phyloP scores from a whole-genome alignment of 2,888 invertebrate species.

The Sminthurides aquaticus region DNA sequence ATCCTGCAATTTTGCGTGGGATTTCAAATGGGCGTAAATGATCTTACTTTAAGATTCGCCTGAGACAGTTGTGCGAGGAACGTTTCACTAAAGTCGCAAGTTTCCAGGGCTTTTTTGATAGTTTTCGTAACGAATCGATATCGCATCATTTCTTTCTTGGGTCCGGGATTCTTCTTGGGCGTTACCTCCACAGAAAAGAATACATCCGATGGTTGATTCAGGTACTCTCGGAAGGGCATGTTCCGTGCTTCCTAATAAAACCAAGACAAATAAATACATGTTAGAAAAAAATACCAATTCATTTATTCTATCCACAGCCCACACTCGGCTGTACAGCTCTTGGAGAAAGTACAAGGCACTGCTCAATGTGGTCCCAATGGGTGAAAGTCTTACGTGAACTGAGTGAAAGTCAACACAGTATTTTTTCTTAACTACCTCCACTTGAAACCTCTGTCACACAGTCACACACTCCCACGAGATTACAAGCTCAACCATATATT shows the following conservation, averaged over 20 bases:
- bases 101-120: conserved; percentile 37
- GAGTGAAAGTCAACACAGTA: neutral
- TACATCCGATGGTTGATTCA: conserved; percentile 45
- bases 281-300: neutral
- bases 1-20: no score
- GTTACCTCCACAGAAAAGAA: conserved; percentile 41
- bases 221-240: conserved; percentile 50
- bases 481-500: no score
- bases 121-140: conserved; percentile 43
- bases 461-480: no score
- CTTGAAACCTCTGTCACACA: no score
- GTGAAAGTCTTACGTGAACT: neutral
- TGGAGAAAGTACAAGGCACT: no score
- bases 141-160: conserved; percentile 38
- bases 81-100: conserved; percentile 41
- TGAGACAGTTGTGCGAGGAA: conserved; percentile 41
- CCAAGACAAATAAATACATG: conserved; percentile 7
- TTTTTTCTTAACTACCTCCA: no score
- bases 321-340: no score
- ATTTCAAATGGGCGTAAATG: no score
- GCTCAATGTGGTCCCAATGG: neutral
- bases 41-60: conserved; percentile 38
- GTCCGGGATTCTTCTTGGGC: conserved; percentile 30
- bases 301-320: no score
- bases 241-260: conserved; percentile 48